Base-by-base conservation (phyloP, 2,888 invertebrate genomes). In the Zonitis immaculata region DNA sequence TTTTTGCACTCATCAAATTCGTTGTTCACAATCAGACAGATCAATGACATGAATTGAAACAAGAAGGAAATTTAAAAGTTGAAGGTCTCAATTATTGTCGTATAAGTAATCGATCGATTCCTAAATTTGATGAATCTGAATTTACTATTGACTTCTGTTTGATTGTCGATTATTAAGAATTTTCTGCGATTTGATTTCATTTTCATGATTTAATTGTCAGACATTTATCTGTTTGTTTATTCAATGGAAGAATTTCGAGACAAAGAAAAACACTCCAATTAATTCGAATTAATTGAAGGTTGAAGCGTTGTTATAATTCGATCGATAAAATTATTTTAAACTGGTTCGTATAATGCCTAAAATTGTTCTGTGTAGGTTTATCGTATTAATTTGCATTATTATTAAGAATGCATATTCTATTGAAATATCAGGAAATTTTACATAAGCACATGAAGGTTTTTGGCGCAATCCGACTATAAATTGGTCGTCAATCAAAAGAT, bases 321-420 rank as follows among this genome's bases (percentile, higher is more conserved):
- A 9, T 11, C 20, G 6, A 9, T n/a, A 11, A 12, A 35, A 32
- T 12, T 16, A 6, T 5, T 20, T 39, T 18, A 11, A 39, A 20
- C 39, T 39, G 18, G 39, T 39, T 20, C 16, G n/a, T n/a, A 1
- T 6, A 11, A 6, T 8, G n/a, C 20, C 6, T 3, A n/a, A 39
- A 9, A 20, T 14, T 2, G 16, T 16, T 35, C 18, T 39, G n/a
- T 39, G 18, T 39, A 20, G 39, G 39, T 39, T 1, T n/a, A 8
- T n/a, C 22, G 42, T 20, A 54, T 51, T 47, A 20, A 54, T 54
- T 54, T 47, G 20, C 51, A 54, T 54, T n/a, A n/a, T n/a, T n/a
- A n/a, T n/a, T 44, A 51, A 51, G 48, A 42, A 43, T 20, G 39
- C 20, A 30, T 47, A 26, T n/a, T n/a, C n/a, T n/a, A n/a, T 12